Conservation (phyloP, 1,140 invertebrate genomes). For the Calliphora vicina region DNA sequence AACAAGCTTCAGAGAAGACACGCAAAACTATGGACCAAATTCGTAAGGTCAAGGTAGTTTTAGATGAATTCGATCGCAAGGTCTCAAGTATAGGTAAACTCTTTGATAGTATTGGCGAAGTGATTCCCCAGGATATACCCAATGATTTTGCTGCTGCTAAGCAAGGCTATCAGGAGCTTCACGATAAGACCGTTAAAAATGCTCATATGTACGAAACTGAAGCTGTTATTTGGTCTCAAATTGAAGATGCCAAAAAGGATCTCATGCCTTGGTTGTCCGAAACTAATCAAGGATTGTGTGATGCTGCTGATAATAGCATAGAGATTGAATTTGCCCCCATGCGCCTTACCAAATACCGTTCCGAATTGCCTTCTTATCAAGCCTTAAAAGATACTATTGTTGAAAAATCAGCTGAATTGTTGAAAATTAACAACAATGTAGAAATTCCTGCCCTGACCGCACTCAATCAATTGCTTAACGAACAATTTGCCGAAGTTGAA, state of each 20-base stretch:
- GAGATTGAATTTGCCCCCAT: constrained; percentile 82
- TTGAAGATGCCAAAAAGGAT: constrained; percentile 85
- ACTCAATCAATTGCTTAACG: constrained; percentile 75
- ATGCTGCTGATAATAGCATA: constrained; percentile 76
- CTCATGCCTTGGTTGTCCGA: constrained; percentile 84
- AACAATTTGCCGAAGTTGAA: constrained; percentile 81
- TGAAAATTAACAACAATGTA: constrained; percentile 78
- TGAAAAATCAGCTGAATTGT: constrained; percentile 81
- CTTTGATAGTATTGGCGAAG: constrained; percentile 77
- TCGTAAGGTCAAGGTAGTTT: constrained; percentile 75
- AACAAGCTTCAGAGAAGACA: constrained; percentile 73
- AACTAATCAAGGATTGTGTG: constrained; percentile 77
- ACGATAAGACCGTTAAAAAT: constrained; percentile 74
- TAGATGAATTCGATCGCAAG: constrained; percentile 80
- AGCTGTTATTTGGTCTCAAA: constrained; percentile 89
- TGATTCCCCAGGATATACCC: constrained; percentile 73
- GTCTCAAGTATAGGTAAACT: constrained; percentile 76
- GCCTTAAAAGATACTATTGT: constrained; percentile 78
- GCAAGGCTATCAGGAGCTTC: constrained; percentile 78
- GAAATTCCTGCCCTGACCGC: constrained; percentile 75
- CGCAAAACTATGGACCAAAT: constrained; percentile 78
- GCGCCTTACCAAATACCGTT: constrained; percentile 82
- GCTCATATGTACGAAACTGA: constrained; percentile 86
- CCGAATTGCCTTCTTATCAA: constrained; percentile 81
- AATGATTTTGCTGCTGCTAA: constrained; percentile 70